phyloP scores from a whole-genome alignment of 2,797 vertebrate species.

The Cephalopachus bancanus region DNA sequence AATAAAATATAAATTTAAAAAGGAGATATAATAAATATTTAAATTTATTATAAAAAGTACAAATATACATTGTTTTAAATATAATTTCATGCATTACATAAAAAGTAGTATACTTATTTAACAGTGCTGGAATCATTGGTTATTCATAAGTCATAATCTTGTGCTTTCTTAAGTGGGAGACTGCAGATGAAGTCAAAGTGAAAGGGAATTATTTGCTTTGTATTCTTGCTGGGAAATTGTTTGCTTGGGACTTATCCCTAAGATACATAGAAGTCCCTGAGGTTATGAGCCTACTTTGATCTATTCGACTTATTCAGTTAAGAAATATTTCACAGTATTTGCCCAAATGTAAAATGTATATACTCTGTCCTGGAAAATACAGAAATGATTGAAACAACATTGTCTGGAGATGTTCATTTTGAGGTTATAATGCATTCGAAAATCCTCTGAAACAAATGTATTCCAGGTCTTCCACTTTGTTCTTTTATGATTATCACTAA shows the following conservation, averaged over 20 bases:
- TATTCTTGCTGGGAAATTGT: neutral
- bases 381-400: neutral
- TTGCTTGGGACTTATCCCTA: neutral
- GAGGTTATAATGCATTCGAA: conserved; percentile 10
- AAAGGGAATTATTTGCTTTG: neutral
- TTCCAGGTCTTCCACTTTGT: neutral
- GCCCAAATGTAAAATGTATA: neutral
- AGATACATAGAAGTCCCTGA: neutral
- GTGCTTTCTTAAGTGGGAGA: neutral
- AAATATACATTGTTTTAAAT: conserved; percentile 10
- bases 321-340: neutral
- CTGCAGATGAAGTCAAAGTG: neutral
- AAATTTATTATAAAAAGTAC: neutral
- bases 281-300: neutral
- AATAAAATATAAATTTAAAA: too few relatives aligned
- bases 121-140: neutral
- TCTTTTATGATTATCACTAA: conserved; percentile 27
- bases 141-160: conserved; percentile 6
- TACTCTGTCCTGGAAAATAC: neutral
- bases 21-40: conserved; percentile 5
- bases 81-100: neutral
- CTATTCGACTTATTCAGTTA: neutral
- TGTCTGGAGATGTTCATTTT: neutral
- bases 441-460: conserved; percentile 41
- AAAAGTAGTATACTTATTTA: neutral